Evolutionary conservation across 1,140 invertebrate genomes (phyloP), one percentile per base, ranked within the genome.

Genomic region (Pseudoatta argentina): DNA sequence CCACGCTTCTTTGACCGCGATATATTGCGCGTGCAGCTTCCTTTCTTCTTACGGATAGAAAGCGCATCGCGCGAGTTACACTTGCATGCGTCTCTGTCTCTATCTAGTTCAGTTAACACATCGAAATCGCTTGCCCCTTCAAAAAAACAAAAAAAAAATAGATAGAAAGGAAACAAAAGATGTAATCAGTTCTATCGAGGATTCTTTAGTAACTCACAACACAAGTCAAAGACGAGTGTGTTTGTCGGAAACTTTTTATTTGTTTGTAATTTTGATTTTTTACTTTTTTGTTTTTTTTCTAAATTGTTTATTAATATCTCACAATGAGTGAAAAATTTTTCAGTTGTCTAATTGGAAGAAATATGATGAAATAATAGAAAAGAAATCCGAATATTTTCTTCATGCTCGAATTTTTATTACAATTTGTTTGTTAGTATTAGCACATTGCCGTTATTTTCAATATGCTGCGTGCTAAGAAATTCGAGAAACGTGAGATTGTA

Each of bases 351-450:
- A 14, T 44, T 21, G n/a, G 8, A 67, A 30, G 1, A 48, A 30
- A 34, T 16, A 53, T 27, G n/a, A 14, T 6, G 10, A 78, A 77
- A 66, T 51, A 79, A 78, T 30, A n/a, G n/a, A 78, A 66, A 21
- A 67, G n/a, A 79, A 79, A 67, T 34, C n/a, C 12, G 27, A 79
- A 51, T 66, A 16, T 24, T 24, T 6, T 64, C 59, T 64, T 75
- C n/a, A 59, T 27, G 18, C 57, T 57, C 8, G 24, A 1, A 63
- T 66, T 78, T 66, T 48, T 78, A 59, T 75, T 75, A 59, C 53
- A 75, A 30, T 75, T 24, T 16, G 7, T 51, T 48, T 48, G 14
- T 27, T 39, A 64, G 16, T 44, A 16, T 78, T 30, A 51, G 24
- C 44, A 66, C 7, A 14, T 48, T 64, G 24, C 3, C 2, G 51